phyloP scores from a whole-genome alignment of 2,113 vertebrate genomes.

The Tyrannus savana region DNA sequence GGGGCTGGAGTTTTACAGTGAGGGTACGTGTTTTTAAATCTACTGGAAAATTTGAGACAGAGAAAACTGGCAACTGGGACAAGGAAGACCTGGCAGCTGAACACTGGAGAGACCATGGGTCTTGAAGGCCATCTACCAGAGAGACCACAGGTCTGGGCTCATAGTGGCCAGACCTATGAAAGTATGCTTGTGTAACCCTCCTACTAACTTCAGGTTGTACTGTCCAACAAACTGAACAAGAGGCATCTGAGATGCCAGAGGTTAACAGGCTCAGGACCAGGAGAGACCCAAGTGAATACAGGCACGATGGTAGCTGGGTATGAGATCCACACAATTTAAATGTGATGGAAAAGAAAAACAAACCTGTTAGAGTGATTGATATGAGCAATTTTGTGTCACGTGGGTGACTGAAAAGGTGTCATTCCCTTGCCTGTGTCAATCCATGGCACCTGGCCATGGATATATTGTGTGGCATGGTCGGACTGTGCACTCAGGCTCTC shows the following conservation, averaged over 20 bases:
- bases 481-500: too few relatives aligned
- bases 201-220: neutral
- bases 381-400: neutral
- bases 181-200: rapidly evolving
- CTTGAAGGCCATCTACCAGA: neutral
- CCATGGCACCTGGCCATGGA: too few relatives aligned
- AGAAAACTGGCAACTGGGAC: neutral
- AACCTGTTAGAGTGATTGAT: neutral
- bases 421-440: neutral
- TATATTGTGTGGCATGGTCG: neutral
- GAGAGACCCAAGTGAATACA: neutral
- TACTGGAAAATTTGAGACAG: neutral
- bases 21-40: neutral
- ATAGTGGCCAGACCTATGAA: neutral
- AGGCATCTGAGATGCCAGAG: neutral
- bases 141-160: neutral
- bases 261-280: neutral
- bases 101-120: neutral
- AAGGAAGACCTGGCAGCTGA: neutral
- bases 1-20: too few relatives aligned
- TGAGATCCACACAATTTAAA: neutral
- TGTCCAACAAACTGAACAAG: neutral
- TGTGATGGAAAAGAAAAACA: neutral
- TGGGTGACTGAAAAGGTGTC: neutral
- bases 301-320: neutral